Percentiles rank a stretch among this genome's conserved stretches.
Conservation (phyloP, 2,113 vertebrate species). For the Gallinago jamesoni region DNA sequence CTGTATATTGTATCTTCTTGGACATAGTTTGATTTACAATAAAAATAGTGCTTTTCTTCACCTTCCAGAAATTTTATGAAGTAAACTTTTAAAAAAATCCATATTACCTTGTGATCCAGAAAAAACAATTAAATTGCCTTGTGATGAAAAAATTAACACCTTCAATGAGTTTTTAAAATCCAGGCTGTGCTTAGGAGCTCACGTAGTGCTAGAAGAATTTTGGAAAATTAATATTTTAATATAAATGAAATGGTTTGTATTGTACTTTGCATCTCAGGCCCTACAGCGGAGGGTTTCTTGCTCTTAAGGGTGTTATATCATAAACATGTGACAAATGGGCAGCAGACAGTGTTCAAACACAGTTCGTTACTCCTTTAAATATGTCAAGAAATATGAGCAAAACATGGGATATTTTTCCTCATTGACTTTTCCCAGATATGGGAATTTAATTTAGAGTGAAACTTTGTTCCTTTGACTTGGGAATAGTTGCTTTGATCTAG, state of each 20-base stretch:
- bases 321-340: neutral
- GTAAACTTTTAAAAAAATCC: neutral
- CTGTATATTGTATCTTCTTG: neutral
- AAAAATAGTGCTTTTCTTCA: neutral
- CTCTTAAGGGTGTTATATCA: neutral
- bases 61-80: neutral
- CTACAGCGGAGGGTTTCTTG: neutral
- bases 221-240: neutral
- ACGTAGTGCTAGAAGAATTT: neutral
- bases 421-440: neutral
- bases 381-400: neutral
- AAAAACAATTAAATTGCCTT: neutral
- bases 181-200: neutral
- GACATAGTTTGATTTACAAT: neutral
- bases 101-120: neutral
- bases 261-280: neutral
- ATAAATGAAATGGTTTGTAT: neutral
- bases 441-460: neutral
- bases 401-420: neutral
- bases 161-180: neutral
- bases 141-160: neutral
- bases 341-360: neutral
- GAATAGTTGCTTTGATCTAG: neutral
- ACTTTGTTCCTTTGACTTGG: neutral
- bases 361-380: neutral